Conservation (phyloP, 2,888 invertebrate genomes). For the Spodoptera picta region DNA sequence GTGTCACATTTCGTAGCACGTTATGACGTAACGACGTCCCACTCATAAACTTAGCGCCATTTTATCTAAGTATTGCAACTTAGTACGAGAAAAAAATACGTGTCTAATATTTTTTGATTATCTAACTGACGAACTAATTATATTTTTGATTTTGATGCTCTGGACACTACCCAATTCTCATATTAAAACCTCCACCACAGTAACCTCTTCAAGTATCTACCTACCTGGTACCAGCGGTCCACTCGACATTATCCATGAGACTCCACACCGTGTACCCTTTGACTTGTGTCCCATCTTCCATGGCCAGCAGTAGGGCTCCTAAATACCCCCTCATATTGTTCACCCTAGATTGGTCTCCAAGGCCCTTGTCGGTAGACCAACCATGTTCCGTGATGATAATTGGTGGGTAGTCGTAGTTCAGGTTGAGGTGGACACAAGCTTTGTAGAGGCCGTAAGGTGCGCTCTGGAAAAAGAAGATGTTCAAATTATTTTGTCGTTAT, state of each 20-base stretch:
- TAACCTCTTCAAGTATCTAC: conserved; percentile 29
- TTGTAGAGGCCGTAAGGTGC: conserved; percentile 80
- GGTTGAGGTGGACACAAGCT: conserved; percentile 70
- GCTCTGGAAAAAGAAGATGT: conserved; percentile 62
- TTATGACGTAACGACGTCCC: no score
- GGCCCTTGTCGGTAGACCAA: conserved; percentile 80
- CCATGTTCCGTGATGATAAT: conserved; percentile 89
- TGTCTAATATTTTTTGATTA: no score
- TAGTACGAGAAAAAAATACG: no score
- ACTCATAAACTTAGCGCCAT: no score
- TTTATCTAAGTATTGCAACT: no score
- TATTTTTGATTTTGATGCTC: no score
- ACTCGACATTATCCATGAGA: conserved; percentile 91
- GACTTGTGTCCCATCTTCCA: conserved; percentile 84
- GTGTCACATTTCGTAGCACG: no score
- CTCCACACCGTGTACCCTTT: conserved; percentile 90
- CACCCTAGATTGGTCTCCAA: conserved; percentile 80
- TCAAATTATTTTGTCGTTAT: no score
- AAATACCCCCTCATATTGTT: conserved; percentile 79
- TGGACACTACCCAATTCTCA: no score
- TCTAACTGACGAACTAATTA: no score
- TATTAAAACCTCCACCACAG: no score
- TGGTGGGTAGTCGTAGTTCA: conserved; percentile 71
- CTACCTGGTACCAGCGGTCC: conserved; percentile 88
- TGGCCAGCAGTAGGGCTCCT: conserved; percentile 79